phyloP scores from a whole-genome alignment of 2,888 invertebrate genomes.

The Neria commutata region DNA sequence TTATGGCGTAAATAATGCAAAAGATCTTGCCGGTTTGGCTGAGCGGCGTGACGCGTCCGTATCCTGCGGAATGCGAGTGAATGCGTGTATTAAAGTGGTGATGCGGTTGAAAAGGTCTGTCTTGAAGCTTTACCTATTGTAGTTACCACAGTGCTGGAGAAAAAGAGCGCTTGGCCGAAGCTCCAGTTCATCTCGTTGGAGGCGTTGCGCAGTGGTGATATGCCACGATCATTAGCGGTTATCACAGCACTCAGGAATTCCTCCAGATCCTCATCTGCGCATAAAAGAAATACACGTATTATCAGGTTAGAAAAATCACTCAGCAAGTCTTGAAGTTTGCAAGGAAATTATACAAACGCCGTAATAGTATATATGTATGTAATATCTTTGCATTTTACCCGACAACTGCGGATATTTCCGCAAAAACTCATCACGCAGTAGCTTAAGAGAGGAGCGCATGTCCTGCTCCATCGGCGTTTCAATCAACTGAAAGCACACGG shows the following conservation, averaged over 20 bases:
- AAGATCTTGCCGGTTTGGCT: conserved; percentile 86
- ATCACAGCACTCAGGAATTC: conserved; percentile 74
- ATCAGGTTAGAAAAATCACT: background rate
- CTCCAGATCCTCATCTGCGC: conserved; percentile 73
- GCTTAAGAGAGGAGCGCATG: conserved; percentile 64
- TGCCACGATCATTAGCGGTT: conserved; percentile 77
- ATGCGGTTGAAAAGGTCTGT: background rate
- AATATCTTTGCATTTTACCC: conserved; percentile 66
- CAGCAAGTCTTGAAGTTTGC: background rate
- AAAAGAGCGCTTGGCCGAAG: conserved; percentile 88
- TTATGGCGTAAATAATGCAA: conserved; percentile 83
- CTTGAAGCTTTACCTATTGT: conserved; percentile 76
- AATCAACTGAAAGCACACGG: conserved; percentile 70
- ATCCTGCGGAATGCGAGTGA: conserved; percentile 67
- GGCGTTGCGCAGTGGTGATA: conserved; percentile 76
- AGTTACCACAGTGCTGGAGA: conserved; percentile 86
- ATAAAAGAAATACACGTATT: conserved; percentile 1
- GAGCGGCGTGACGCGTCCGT: conserved; percentile 87
- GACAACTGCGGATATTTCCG: conserved; percentile 67
- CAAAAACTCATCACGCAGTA: conserved; percentile 66
- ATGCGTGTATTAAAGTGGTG: background rate
- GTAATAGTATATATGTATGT: background rate
- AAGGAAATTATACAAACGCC: background rate
- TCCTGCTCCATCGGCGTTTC: conserved; percentile 71
- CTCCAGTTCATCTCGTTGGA: conserved; percentile 86